A percentile compares a stretch with the other conserved stretches of the same genome.
phyloP scores from a whole-genome alignment of 2,888 invertebrate species.

The Thalpophila matura region DNA sequence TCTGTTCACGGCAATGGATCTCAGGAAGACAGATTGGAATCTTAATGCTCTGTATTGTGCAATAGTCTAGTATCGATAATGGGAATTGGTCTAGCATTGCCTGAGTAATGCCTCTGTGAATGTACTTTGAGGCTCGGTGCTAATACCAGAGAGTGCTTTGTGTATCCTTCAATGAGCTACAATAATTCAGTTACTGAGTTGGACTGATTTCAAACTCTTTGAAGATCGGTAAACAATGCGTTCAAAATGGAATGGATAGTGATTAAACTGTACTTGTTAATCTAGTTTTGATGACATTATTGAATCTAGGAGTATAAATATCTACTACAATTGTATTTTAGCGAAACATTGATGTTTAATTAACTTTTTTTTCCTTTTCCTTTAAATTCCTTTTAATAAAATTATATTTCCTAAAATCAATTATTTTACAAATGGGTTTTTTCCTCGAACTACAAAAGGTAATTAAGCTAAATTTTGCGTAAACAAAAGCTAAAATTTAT shows the following conservation, averaged over 20 bases:
- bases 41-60: constrained; percentile 18
- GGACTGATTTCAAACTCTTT: constrained; percentile 21
- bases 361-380: too few species aligned
- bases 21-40: constrained; percentile 25
- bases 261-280: background rate
- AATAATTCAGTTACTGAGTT: constrained; percentile 2
- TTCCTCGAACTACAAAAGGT: background rate
- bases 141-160: constrained; percentile 11
- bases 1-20: constrained; percentile 24
- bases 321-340: too few species aligned
- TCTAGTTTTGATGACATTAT: background rate
- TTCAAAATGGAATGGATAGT: background rate
- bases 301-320: too few species aligned
- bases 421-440: too few species aligned
- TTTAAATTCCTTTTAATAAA: background rate
- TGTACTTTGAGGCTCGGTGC: background rate
- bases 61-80: constrained; percentile 18
- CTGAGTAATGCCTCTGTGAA: constrained; percentile 14
- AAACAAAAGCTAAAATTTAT: constrained; percentile 11
- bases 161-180: constrained; percentile 4
- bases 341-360: too few species aligned
- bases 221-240: constrained; percentile 2
- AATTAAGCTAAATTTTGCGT: constrained; percentile 6
- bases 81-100: background rate
- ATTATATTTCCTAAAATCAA: too few species aligned